Base-by-base conservation (phyloP, 2,113 vertebrate genomes). In the Clarias macrocephalus region DNA sequence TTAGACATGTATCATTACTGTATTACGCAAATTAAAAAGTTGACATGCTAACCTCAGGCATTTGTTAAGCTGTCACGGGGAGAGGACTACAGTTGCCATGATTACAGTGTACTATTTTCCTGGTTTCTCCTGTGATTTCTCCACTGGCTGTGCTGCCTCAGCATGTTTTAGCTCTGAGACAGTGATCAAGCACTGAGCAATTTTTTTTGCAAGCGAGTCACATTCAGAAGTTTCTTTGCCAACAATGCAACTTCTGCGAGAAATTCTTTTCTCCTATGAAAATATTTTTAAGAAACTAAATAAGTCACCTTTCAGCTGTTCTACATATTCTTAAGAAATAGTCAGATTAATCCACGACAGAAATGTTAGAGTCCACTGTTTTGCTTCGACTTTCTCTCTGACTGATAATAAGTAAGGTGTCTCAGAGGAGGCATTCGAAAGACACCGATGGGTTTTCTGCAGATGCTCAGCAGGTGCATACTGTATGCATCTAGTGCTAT, bases 151-250 rank as follows among this genome's bases (percentile, higher is more conserved):
- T 76, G 72, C 86, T 88, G 84, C 84, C 62, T 90, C 89, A 88
- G 89, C 89, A 72, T 90, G 87, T 85, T 88, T 85, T 60, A 83
- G 62, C 86, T 42, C 83, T 42, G 73, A 83, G 89, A 90, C 89
- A 90, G 89, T 90, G 89, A 90, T 88, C 89, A 90, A 90, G 87
- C 85, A 82, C 77, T 52, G 9, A 81, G 70, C 77, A 19, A 54
- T 85, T 87, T 85, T 87, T 90, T 90, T 77, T 90, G 89, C 89
- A 90, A 88, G 56, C 82, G 8, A 82, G 52, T 90, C 89, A 88
- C 85, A 88, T 88, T 90, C 85, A 42, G 84, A 87, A 90, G 85
- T 90, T 90, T 87, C 65, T 89, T 89, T 89, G 88, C 88, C 85
- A 89, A 48, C 88, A 75, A 84, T 62, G 88, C 88, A 87, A 84